Base-by-base conservation (phyloP, 2,797 vertebrate species). In the Lagorchestes hirsutus region DNA sequence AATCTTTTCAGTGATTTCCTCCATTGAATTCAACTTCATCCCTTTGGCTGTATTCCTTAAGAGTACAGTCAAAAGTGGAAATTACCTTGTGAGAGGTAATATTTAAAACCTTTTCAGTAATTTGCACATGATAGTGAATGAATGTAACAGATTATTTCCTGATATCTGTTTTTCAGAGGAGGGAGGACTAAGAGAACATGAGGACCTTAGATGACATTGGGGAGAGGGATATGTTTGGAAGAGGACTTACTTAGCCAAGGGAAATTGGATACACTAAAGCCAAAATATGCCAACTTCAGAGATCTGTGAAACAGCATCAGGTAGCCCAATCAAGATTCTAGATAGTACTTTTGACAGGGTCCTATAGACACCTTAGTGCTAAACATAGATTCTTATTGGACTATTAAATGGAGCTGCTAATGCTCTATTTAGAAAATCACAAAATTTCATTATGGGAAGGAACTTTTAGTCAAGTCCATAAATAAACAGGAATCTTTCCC, bases 161-260 rank as follows among this genome's bases (percentile, higher is more conserved):
- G 5, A 95, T 31, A 91, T 28, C 22, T 93, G 46, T 16, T 97
- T 95, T 96, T 92, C 94, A 91, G 91, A 95, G 18, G 28, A 55
- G 2, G 14, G 82, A 95, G 14, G 95, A 94, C 93, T 1, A 8
- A 29, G 13, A n/a, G 22, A 11, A 56, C 91, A 74, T 5, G 24
- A 34, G 3, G 46, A 95, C 4, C 29, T 50, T 58, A 1, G 31
- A 92, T 87, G 58, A 93, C 46, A 67, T 58, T 92, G 92, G 59
- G 95, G 13, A 55, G 28, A 58, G 62, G 74, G 10, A 46, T 56
- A 5, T 57, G 94, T 90, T 95, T 52, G 40, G 40, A 87, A 74
- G 18, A 22, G 24, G 22, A 18, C 40, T 87, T 46, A 46, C 40
- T 82, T 87, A 46, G 40, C n/a, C 24, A 24, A 46, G 40, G 40